A percentile compares a stretch with the other conserved stretches of the same genome.
These are phyloP conservation scores for Gryllus longicercus DNA, from an alignment of 2,888 invertebrate genomes.

Conservation along the genomic window DNA sequence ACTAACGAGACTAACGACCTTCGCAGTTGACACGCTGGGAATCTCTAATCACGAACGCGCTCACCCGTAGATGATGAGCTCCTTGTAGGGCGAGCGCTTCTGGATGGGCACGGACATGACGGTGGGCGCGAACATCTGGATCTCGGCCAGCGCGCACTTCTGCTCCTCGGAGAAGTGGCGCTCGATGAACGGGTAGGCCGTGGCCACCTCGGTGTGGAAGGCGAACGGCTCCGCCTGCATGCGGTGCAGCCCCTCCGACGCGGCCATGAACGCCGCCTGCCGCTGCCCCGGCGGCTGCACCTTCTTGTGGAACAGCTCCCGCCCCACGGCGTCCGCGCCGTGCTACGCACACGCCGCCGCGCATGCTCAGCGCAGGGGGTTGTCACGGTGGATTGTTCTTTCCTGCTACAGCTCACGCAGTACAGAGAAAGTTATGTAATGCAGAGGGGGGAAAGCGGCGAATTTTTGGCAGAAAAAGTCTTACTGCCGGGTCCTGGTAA, in stretches of 20 bases:
- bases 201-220: slow-evolving; percentile 27
- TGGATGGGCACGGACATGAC: slow-evolving; percentile 19
- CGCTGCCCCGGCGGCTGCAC: background rate
- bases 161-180: slow-evolving; percentile 27
- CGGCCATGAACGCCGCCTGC: slow-evolving; percentile 42
- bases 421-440: no score
- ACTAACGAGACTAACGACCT: background rate
- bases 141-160: slow-evolving; percentile 28
- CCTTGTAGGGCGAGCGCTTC: slow-evolving; percentile 18
- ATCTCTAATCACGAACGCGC: background rate
- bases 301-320: slow-evolving; percentile 24
- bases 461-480: no score
- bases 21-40: background rate
- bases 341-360: background rate
- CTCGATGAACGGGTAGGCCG: slow-evolving; percentile 22
- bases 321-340: background rate
- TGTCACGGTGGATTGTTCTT: no score
- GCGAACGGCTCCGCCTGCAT: slow-evolving; percentile 25
- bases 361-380: no score
- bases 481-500: no score
- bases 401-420: no score
- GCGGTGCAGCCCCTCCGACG: slow-evolving; percentile 24
- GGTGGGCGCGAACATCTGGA: slow-evolving; percentile 4
- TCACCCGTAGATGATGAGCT: background rate
- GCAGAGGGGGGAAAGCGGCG: no score